phyloP scores from a whole-genome alignment of 1,140 invertebrate genomes.

The Wasmannia auropunctata region DNA sequence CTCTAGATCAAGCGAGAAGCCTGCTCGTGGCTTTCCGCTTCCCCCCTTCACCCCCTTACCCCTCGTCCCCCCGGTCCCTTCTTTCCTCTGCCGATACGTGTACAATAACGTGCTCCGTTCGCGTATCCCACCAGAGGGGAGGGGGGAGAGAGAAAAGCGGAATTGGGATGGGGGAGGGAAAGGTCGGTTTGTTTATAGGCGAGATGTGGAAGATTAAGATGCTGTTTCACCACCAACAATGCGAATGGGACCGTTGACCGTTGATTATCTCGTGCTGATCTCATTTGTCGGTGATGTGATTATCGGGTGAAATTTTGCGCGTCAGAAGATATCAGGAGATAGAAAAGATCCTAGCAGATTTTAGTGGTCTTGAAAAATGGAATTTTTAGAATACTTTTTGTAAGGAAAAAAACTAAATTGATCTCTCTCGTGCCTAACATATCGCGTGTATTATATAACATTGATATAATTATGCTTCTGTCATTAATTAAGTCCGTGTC shows the following conservation, averaged over 20 bases:
- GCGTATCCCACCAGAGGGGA: slow-evolving; percentile 30
- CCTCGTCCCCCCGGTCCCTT: too few species aligned
- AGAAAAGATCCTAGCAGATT: background rate
- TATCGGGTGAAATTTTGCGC: background rate
- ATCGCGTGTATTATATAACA: background rate
- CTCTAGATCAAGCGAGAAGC: slow-evolving; percentile 78
- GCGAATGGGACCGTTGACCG: slow-evolving; percentile 46
- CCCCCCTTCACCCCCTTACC: slow-evolving; percentile 19
- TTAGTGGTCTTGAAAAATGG: background rate
- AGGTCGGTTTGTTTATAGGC: slow-evolving; percentile 80
- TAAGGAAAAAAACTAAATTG: background rate
- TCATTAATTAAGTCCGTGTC: background rate
- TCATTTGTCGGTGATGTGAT: slow-evolving; percentile 16
- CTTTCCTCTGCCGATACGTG: slow-evolving; percentile 56
- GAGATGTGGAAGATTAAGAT: slow-evolving; percentile 81
- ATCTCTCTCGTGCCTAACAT: background rate
- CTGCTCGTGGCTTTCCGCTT: slow-evolving; percentile 41
- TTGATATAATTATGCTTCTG: background rate
- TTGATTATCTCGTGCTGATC: slow-evolving; percentile 49
- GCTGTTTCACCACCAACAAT: slow-evolving; percentile 76
- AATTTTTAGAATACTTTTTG: background rate
- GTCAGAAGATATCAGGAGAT: background rate
- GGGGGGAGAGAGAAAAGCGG: background rate
- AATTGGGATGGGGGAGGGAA: background rate
- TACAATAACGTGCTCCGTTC: slow-evolving; percentile 51